Base-by-base conservation (phyloP, 2,113 vertebrate species). In the Phrynocephalus versicolor region DNA sequence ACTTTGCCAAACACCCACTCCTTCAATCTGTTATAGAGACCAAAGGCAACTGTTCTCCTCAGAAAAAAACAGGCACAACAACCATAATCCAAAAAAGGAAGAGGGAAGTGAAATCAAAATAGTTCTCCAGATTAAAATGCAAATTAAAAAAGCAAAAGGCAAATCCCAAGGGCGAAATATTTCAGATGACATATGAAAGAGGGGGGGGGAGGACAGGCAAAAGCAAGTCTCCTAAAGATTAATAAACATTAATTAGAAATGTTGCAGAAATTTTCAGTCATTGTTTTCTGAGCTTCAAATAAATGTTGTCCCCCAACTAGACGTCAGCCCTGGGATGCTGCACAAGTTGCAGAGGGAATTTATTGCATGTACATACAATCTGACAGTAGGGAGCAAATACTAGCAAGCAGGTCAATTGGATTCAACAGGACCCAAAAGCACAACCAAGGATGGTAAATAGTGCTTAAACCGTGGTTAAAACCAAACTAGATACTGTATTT, bases 1-100 rank as follows among this genome's bases (percentile, higher is more conserved):
- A 39, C 41, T 39, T 18, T 84, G 60, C 41, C 58, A 84, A 51
- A 51, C 72, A 35, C 82, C 82, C 60, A 84, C 72, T 13, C 57
- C 37, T 37, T 10, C 82, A 75, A 67, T 84, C 82, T 84, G 82
- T 72, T 37, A 55, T 64, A 65, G 21, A 84, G 82, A 55, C n/a
- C 57, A 33, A 64, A 72, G 73, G 60, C 21, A 76, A 37, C 39
- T 84, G 35, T 64, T 65, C 72, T 75, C 64, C 41, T 37, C 73
- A 84, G 58, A 65, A 84, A 51, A 51, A 51, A 65, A 9, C n/a
- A 84, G 73, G 82, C 82, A 64, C 75, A 67, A 76, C 35, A 39
- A 39, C 58, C 41, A 75, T 33, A 73, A 25, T 55, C 33, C 33
- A 62, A 62, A 62, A n/a, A 79, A 41, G 33, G 12, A 37, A 57